Base-by-base conservation (phyloP, 1,140 invertebrate species). In the Anastrepha ludens region DNA sequence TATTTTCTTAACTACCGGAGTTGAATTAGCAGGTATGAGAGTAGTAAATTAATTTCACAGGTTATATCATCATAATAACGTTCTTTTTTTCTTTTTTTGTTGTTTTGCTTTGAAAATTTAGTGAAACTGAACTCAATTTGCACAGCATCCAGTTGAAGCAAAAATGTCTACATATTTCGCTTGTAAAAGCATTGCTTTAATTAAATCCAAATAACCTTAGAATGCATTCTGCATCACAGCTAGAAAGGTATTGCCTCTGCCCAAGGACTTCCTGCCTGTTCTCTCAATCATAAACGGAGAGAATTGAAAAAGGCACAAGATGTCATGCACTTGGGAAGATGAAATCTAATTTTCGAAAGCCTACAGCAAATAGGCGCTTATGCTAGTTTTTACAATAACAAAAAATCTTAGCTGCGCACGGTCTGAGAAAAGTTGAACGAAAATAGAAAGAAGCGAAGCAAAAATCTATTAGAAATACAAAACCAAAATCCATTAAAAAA, bases 271-370 rank as follows among this genome's bases (percentile, higher is more conserved):
- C 67, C 67, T 74, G 67, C n/a, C 41, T 44, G 41, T 41, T 47
- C 8, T 39, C 5, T 41, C 8, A 47, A 41, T 41, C 41, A 8
- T 13, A 44, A 74, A 17, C 13, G 60, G 4, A 47, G 44, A 44
- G 6, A 47, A 15, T 3, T 41, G 1, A 41, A 74, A 74, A 74
- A 17, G 13, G 13, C 3, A 47, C 13, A 74, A 74, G 41, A 74
- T 55, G 50, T 55, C 39, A 44, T 74, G 67, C 17, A 15, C 41
- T n/a, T 74, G 67, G 17, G 67, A 74, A 74, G 13, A 74, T 17
- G 67, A 74, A 70, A 74, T 44, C 17, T 74, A 74, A 74, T 74
- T 74, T 74, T 17, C 13, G 67, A 13, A 44, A 17, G 67, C 67
- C 67, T 74, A 47, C 67, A 74, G 67, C 44, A 47, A 11, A 47